Percentiles rank a stretch among this genome's conserved stretches.
These are phyloP conservation scores for Semicossyphus pulcher DNA, from an alignment of 2,113 vertebrate genomes.

Conservation along the genomic window DNA sequence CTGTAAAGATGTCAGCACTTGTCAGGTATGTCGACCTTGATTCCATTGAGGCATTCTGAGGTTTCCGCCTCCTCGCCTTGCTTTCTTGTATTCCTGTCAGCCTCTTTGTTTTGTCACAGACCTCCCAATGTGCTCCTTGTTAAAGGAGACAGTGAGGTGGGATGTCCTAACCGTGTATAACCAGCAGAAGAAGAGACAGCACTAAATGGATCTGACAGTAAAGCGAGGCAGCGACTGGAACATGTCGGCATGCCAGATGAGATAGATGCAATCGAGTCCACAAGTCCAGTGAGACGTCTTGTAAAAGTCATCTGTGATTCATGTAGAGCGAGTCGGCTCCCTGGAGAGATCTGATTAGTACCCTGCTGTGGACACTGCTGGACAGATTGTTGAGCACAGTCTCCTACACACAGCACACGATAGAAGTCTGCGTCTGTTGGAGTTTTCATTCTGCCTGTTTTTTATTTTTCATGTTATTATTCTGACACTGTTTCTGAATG, in stretches of 20 bases:
- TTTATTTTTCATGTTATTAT: background rate
- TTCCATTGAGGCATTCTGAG: conserved; percentile 10
- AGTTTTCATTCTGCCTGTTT: background rate
- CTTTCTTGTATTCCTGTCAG: conserved; percentile 39
- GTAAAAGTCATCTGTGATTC: conserved; percentile 60
- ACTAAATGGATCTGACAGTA: conserved; percentile 30
- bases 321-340: conserved; percentile 36
- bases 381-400: conserved; percentile 34
- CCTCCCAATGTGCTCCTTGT: conserved; percentile 8
- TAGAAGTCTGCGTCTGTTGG: conserved; percentile 13
- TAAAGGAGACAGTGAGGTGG: conserved; percentile 4
- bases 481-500: background rate
- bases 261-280: conserved; percentile 20
- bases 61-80: conserved; percentile 1
- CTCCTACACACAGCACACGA: conserved; percentile 22
- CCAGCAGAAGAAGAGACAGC: background rate
- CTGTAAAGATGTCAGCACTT: conserved; percentile 8
- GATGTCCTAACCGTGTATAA: conserved; percentile 15
- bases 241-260: conserved; percentile 41
- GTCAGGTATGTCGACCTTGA: conserved; percentile 31
- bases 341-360: conserved; percentile 58
- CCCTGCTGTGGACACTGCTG: conserved; percentile 56
- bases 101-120: conserved; percentile 18
- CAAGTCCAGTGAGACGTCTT: conserved; percentile 43
- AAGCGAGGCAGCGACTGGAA: conserved; percentile 13